These are phyloP conservation scores for Standfussiana lucernea DNA, from an alignment of 2,888 invertebrate genomes.

Conservation along the genomic window DNA sequence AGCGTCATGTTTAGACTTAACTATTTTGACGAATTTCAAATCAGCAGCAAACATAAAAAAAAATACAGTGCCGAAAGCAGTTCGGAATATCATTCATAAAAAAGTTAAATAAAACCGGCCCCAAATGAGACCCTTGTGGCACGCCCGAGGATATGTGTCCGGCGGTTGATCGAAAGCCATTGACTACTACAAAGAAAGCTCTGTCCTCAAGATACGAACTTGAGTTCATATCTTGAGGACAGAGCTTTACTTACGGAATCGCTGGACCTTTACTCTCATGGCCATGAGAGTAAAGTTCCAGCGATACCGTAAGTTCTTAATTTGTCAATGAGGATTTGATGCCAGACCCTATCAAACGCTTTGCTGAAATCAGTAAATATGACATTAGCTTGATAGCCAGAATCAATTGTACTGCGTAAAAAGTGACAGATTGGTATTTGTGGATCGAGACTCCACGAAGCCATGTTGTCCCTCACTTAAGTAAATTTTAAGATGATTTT, in stretches of 20 bases:
- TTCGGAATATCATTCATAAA: not conserved
- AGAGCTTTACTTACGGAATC: not conserved
- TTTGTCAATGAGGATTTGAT: constrained; percentile 5
- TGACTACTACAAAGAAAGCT: not conserved
- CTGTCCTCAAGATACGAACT: not conserved
- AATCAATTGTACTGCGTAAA: too few relatives aligned
- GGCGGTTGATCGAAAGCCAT: not conserved
- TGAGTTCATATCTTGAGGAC: too few relatives aligned
- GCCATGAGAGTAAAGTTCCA: not conserved
- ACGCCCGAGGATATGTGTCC: not conserved
- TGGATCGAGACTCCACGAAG: too few relatives aligned
- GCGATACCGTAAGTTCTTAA: not conserved
- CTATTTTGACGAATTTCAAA: not conserved
- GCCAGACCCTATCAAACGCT: constrained; percentile 11
- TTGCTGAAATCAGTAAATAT: constrained; percentile 12
- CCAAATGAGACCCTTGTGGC: not conserved
- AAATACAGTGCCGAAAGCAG: not conserved
- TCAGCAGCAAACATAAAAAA: not conserved
- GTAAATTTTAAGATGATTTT: too few relatives aligned
- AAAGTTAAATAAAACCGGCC: not conserved
- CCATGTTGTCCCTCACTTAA: too few relatives aligned
- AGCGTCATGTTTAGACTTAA: not conserved
- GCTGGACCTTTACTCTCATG: not conserved
- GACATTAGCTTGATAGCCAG: constrained; percentile 1
- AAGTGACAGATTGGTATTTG: too few relatives aligned